phyloP scores from a whole-genome alignment of 2,113 vertebrate genomes.

The Potamarius usumacintae region DNA sequence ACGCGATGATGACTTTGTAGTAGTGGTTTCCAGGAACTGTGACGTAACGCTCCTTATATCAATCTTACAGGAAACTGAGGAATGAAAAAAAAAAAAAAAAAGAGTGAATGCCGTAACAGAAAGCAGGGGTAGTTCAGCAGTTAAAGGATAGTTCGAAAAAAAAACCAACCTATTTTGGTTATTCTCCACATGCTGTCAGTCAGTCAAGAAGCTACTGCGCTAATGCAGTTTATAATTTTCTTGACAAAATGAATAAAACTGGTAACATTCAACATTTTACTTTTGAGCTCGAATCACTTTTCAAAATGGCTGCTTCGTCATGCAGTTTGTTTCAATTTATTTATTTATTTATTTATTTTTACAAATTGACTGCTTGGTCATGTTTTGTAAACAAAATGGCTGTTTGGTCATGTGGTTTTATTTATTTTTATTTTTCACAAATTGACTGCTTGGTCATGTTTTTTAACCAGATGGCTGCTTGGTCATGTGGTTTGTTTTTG shows the following conservation, averaged over 20 bases:
- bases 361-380: too few species aligned
- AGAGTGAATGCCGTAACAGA: background rate
- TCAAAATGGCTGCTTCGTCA: background rate
- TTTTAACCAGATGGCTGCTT: too few species aligned
- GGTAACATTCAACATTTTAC: background rate
- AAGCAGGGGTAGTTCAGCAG: too few species aligned
- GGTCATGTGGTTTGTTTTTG: too few species aligned
- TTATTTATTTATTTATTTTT: too few species aligned
- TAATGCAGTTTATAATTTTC: background rate
- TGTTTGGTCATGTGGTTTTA: too few species aligned
- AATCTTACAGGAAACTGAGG: slow-evolving; percentile 37
- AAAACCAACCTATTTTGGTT: background rate
- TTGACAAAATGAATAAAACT: background rate
- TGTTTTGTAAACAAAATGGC: too few species aligned
- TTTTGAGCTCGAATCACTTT: background rate
- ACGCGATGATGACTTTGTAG: slow-evolving; percentile 57
- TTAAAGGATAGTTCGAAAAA: background rate
- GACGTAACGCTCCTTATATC: slow-evolving; percentile 48
- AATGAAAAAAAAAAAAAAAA: background rate
- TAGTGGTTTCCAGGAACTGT: slow-evolving; percentile 70
- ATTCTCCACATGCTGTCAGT: too few species aligned
- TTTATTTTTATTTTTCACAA: too few species aligned
- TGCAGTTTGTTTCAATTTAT: too few species aligned
- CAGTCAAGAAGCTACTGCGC: background rate
- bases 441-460: too few species aligned